phyloP scores from a whole-genome alignment of 2,797 vertebrate genomes.

The Triplophysa bombifrons region DNA sequence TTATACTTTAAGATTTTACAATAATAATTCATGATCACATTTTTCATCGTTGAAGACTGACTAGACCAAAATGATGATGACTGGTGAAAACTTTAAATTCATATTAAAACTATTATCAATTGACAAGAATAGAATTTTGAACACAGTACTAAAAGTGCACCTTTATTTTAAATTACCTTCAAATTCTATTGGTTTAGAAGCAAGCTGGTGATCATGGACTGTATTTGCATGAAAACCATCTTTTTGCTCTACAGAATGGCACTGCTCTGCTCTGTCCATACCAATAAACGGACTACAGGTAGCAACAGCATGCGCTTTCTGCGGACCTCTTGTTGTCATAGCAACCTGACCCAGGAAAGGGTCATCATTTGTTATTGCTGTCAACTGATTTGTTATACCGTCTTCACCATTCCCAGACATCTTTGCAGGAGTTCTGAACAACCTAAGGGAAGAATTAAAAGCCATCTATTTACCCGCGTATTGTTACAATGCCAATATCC shows the following conservation, averaged over 20 bases:
- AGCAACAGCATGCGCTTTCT: slow-evolving; percentile 44
- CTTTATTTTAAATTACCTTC: slow-evolving; percentile 68
- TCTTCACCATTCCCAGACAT: slow-evolving; percentile 56
- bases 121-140: too few species aligned
- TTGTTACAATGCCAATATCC: slow-evolving; percentile 9
- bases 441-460: slow-evolving; percentile 58
- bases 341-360: slow-evolving; percentile 70
- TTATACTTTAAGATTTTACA: neutral
- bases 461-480: slow-evolving; percentile 4
- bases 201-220: slow-evolving; percentile 73
- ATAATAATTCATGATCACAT: neutral
- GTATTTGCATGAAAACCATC: slow-evolving; percentile 72
- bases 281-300: slow-evolving; percentile 58
- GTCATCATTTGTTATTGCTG: slow-evolving; percentile 62
- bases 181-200: slow-evolving; percentile 71
- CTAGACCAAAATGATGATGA: neutral
- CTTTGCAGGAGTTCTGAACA: slow-evolving; percentile 68
- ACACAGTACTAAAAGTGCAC: too few species aligned
- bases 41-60: neutral
- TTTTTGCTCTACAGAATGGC: slow-evolving; percentile 47
- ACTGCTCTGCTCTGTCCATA: slow-evolving; percentile 63
- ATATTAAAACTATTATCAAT: too few species aligned
- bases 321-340: slow-evolving; percentile 65
- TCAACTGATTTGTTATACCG: slow-evolving; percentile 58
- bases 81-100: too few species aligned